Evolutionary conservation across 2,888 invertebrate genomes (phyloP).

Genomic region (Pimpla rufipes): DNA sequence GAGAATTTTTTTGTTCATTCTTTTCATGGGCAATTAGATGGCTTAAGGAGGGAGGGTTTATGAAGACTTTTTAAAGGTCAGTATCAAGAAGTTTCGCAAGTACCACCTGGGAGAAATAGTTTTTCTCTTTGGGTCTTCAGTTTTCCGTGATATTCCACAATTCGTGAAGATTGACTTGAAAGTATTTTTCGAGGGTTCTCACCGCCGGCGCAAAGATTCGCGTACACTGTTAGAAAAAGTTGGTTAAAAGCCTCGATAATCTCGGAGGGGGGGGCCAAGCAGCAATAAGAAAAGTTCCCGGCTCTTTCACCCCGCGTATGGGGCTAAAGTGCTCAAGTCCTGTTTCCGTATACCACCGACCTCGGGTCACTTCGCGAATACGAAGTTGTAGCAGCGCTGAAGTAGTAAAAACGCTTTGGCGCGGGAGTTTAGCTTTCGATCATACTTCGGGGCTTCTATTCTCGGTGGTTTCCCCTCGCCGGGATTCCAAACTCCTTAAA

Average conservation of each 20-base stretch:
- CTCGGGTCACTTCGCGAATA: constrained; percentile 27
- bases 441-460: constrained; percentile 56
- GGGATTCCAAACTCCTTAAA: constrained; percentile 18
- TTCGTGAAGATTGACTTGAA: constrained; percentile 17
- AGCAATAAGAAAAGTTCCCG: constrained; percentile 63
- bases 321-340: constrained; percentile 27
- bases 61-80: neutral
- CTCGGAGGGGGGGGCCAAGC: constrained; percentile 15
- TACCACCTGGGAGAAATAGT: neutral
- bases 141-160: constrained; percentile 10
- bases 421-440: constrained; percentile 52
- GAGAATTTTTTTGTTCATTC: neutral
- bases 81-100: neutral
- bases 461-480: constrained; percentile 22
- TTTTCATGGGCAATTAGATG: neutral
- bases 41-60: neutral
- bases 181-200: constrained; percentile 54
- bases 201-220: neutral
- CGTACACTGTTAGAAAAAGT: constrained; percentile 52
- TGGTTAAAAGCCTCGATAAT: constrained; percentile 64
- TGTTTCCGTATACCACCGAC: constrained; percentile 13
- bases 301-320: constrained; percentile 9
- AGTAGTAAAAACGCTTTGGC: constrained; percentile 49
- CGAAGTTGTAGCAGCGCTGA: constrained; percentile 43
- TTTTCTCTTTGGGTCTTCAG: neutral